Evolutionary conservation across 2,113 vertebrate genomes (phyloP).

Genomic region (Hippocampus barbouri): DNA sequence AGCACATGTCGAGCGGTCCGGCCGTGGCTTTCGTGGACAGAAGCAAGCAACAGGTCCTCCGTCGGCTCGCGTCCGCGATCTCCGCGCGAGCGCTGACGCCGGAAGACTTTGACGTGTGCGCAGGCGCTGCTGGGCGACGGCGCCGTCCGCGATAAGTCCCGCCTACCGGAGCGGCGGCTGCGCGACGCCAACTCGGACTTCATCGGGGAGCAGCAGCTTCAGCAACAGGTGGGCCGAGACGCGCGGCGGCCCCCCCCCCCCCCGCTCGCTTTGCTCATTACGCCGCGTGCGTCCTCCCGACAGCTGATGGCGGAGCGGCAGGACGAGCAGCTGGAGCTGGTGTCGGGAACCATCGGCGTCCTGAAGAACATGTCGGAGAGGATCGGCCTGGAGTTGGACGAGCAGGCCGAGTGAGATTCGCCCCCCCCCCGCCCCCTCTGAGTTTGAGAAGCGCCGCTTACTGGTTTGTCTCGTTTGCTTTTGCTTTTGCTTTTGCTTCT

Average conservation of each 20-base stretch:
- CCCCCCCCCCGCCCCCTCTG: too few species aligned
- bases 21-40: conserved; percentile 74
- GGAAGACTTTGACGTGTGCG: background rate
- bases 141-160: conserved; percentile 74
- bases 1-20: conserved; percentile 85
- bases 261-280: too few species aligned
- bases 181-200: conserved; percentile 88
- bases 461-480: background rate
- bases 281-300: background rate
- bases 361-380: conserved; percentile 98
- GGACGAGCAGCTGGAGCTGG: conserved; percentile 95
- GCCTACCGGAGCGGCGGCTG: conserved; percentile 80
- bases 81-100: background rate
- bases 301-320: conserved; percentile 93
- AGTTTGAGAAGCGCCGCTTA: too few species aligned
- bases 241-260: background rate
- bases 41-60: background rate
- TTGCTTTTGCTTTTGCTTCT: background rate
- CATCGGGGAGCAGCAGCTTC: conserved; percentile 89
- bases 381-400: conserved; percentile 94
- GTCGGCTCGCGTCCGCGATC: background rate
- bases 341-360: conserved; percentile 95
- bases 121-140: conserved; percentile 81
- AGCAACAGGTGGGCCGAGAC: conserved; percentile 83
- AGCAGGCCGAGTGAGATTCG: conserved; percentile 89